Evolutionary conservation across 2,888 invertebrate genomes (phyloP).

Genomic region (Drepana falcataria): DNA sequence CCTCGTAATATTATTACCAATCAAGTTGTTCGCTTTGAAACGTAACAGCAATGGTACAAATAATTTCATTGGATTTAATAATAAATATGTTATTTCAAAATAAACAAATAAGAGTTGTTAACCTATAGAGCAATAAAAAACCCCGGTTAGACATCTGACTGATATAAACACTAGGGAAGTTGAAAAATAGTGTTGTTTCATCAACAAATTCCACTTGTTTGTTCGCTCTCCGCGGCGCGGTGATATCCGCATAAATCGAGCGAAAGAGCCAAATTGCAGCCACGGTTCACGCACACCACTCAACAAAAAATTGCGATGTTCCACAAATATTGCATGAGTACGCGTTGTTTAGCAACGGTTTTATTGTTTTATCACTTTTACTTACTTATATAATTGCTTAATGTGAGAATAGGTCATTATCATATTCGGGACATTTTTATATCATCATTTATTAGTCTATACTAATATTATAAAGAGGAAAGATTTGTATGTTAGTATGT

Average conservation of each 20-base stretch:
- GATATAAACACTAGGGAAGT: constrained; percentile 57
- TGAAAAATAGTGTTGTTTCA: constrained; percentile 62
- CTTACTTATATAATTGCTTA: constrained; percentile 30
- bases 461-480: too few relatives aligned
- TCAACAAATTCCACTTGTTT: constrained; percentile 70
- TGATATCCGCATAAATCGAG: constrained; percentile 72
- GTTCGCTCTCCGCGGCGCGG: constrained; percentile 62
- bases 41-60: too few relatives aligned
- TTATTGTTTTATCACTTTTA: constrained; percentile 48
- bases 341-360: constrained; percentile 44
- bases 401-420: constrained; percentile 8
- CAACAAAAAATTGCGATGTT: constrained; percentile 69
- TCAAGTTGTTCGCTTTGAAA: too few relatives aligned
- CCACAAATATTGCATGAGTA: constrained; percentile 60
- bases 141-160: constrained; percentile 54
- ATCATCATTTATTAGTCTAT: too few relatives aligned
- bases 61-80: too few relatives aligned
- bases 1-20: too few relatives aligned
- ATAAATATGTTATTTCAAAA: constrained; percentile 5
- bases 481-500: too few relatives aligned
- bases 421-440: too few relatives aligned
- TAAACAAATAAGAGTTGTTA: constrained; percentile 23
- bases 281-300: constrained; percentile 62
- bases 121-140: constrained; percentile 41
- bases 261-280: constrained; percentile 71